Conservation (phyloP, 2,888 invertebrate species). For the Zele albiditarsus region DNA sequence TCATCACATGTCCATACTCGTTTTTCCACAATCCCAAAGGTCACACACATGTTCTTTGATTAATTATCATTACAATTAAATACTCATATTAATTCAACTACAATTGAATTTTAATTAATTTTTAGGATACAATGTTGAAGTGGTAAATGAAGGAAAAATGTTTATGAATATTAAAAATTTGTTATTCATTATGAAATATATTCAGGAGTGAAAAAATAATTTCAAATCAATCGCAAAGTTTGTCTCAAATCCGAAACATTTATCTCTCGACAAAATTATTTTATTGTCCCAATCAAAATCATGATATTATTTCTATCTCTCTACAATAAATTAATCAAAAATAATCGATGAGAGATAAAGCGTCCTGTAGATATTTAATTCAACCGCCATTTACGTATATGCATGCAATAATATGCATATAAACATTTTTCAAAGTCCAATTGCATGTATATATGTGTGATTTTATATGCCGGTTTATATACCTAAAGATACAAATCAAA, state of each 20-base stretch:
- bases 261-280: neutral
- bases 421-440: slow-evolving; percentile 4
- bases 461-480: neutral
- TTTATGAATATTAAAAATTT: no score
- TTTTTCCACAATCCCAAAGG: neutral
- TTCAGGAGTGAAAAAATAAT: no score
- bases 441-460: slow-evolving; percentile 1
- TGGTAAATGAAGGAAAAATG: no score
- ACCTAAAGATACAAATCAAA: slow-evolving; percentile 39
- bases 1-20: slow-evolving; percentile 13
- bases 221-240: no score
- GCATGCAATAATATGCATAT: neutral
- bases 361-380: neutral
- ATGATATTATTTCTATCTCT: no score
- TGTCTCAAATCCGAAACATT: no score
- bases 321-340: neutral
- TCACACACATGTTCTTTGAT: neutral
- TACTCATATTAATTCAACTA: neutral
- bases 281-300: neutral
- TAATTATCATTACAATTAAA: neutral
- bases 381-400: neutral
- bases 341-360: neutral
- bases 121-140: no score
- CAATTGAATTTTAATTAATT: neutral
- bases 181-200: no score